These are phyloP conservation scores for Odontamblyopus rebecca DNA, from an alignment of 2,797 vertebrate species.

Conservation along the genomic window DNA sequence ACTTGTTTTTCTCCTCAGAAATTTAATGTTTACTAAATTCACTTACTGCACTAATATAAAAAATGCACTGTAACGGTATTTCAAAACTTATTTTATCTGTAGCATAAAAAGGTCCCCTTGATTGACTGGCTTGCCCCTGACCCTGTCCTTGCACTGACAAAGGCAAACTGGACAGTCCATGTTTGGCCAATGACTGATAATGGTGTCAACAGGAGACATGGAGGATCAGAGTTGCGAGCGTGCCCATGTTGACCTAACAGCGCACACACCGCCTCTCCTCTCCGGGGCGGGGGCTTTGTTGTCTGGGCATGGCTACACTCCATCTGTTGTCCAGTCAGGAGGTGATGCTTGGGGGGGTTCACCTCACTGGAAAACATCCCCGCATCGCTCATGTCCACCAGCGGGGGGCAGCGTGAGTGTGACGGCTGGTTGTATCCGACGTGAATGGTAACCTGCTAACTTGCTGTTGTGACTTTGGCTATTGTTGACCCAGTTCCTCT, in stretches of 20 bases:
- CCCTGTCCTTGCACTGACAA: constrained; percentile 25
- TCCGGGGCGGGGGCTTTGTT: constrained; percentile 53
- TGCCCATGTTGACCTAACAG: constrained; percentile 74
- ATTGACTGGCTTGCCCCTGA: constrained; percentile 34
- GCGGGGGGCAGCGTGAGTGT: constrained; percentile 55
- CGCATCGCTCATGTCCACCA: constrained; percentile 68
- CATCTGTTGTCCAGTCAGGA: constrained; percentile 76
- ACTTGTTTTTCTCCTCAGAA: too few species aligned
- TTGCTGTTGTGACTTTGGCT: constrained; percentile 62
- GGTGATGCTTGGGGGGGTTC: constrained; percentile 56
- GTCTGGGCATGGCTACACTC: constrained; percentile 55
- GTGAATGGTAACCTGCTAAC: constrained; percentile 48
- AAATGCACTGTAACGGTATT: background rate
- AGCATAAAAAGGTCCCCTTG: constrained; percentile 5
- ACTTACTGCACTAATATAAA: background rate
- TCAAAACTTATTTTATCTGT: background rate
- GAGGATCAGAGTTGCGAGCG: constrained; percentile 69
- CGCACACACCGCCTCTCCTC: constrained; percentile 38
- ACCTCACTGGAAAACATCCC: constrained; percentile 54
- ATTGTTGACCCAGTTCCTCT: constrained; percentile 55
- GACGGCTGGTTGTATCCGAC: constrained; percentile 44
- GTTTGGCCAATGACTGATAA: constrained; percentile 73
- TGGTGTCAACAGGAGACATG: constrained; percentile 63
- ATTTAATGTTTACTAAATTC: background rate
- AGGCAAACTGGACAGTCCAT: constrained; percentile 40